Conservation (phyloP, 1,140 invertebrate species). For the Papilio aristodemus region DNA sequence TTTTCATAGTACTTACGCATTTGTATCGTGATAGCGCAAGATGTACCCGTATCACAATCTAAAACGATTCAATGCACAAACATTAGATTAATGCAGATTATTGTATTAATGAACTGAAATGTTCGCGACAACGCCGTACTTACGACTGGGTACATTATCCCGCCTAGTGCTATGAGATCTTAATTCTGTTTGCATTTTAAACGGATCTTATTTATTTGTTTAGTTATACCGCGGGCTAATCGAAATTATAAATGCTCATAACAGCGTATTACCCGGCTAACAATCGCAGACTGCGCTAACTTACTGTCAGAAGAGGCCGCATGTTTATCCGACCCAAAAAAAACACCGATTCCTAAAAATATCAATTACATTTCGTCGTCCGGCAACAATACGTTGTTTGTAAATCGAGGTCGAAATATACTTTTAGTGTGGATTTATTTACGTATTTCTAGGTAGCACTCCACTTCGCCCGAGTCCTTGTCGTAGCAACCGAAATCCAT, state of each 20-base stretch:
- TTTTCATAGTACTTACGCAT: slow-evolving; percentile 66
- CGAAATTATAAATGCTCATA: slow-evolving; percentile 51
- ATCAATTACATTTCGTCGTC: slow-evolving; percentile 75
- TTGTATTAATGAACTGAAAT: slow-evolving; percentile 38
- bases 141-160: slow-evolving; percentile 72
- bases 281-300: slow-evolving; percentile 69
- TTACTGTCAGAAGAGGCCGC: slow-evolving; percentile 67
- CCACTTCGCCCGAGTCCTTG: slow-evolving; percentile 79
- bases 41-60: slow-evolving; percentile 75
- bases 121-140: slow-evolving; percentile 54
- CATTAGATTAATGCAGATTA: slow-evolving; percentile 41
- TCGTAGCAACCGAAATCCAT: slow-evolving; percentile 80
- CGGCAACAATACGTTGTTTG: slow-evolving; percentile 61
- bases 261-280: slow-evolving; percentile 60
- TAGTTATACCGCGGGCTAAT: slow-evolving; percentile 25
- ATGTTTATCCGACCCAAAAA: slow-evolving; percentile 79
- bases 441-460: slow-evolving; percentile 81
- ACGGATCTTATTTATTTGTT: slow-evolving; percentile 29
- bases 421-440: slow-evolving; percentile 72
- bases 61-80: slow-evolving; percentile 65
- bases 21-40: slow-evolving; percentile 77
- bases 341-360: slow-evolving; percentile 75
- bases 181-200: slow-evolving; percentile 65
- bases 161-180: slow-evolving; percentile 67
- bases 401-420: slow-evolving; percentile 56